Evolutionary conservation across 2,113 vertebrate genomes (phyloP).

Genomic region (Neofelis nebulosa): DNA sequence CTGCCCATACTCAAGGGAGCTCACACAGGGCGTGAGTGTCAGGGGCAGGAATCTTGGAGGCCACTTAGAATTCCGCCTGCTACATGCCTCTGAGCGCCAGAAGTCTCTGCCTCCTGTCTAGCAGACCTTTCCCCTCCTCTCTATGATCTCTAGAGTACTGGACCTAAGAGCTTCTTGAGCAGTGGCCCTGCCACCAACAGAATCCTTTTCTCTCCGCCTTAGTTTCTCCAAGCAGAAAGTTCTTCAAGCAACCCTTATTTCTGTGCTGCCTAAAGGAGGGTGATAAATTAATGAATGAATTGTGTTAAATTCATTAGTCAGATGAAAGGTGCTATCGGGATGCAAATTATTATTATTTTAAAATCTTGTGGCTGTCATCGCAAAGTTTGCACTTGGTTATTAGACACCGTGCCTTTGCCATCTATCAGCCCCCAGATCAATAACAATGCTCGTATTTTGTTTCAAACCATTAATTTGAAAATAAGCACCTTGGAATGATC

Average conservation of each 20-base stretch:
- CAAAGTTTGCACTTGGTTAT: conserved; percentile 50
- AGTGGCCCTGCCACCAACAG: not conserved
- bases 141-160: not conserved
- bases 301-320: conserved; percentile 59
- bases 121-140: not conserved
- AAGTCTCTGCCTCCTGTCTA: not conserved
- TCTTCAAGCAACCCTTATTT: conserved; percentile 15
- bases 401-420: conserved; percentile 52
- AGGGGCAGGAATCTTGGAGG: not conserved
- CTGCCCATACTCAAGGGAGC: not conserved
- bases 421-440: conserved; percentile 80
- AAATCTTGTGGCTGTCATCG: conserved; percentile 53
- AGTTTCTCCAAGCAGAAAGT: conserved; percentile 56
- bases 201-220: conserved; percentile 4
- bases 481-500: conserved; percentile 84
- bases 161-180: not conserved
- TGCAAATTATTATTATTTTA: conserved; percentile 76
- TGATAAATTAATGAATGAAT: conserved; percentile 68
- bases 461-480: conserved; percentile 84
- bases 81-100: not conserved
- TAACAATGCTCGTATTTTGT: conserved; percentile 80
- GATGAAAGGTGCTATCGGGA: conserved; percentile 65
- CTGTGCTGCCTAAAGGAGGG: not conserved
- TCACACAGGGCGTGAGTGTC: not conserved
- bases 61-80: not conserved